Percentiles rank a stretch among this genome's conserved stretches.
Conservation (phyloP, 23 tunicate species). For the Ascidia mentula region DNA sequence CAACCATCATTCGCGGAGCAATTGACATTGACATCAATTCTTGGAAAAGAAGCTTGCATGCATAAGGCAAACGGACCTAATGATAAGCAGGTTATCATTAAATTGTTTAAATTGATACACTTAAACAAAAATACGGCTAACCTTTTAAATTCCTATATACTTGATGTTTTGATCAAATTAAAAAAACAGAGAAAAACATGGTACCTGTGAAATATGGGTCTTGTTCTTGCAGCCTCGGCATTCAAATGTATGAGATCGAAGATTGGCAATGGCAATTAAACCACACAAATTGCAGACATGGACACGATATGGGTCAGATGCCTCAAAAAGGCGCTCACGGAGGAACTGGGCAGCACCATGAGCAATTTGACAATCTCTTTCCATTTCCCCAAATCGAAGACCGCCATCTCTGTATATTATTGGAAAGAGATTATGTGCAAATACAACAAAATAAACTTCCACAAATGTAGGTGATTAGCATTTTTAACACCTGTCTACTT, state of each 20-base stretch:
- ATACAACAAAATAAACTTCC: too few species aligned
- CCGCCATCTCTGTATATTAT: constrained; percentile 88
- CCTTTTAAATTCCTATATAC: too few species aligned
- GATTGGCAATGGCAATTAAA: constrained; percentile 93
- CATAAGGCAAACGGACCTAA: constrained; percentile 97
- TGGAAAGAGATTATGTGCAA: not conserved
- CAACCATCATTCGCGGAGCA: constrained; percentile 99
- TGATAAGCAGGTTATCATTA: not conserved
- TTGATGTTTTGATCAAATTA: not conserved
- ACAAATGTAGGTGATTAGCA: not conserved
- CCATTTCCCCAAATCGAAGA: constrained; percentile 99
- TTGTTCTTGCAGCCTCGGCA: constrained; percentile 98
- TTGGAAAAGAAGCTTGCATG: constrained; percentile 98
- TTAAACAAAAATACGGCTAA: not conserved
- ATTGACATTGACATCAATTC: constrained; percentile 99
- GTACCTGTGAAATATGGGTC: constrained; percentile 97
- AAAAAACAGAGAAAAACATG: not conserved
- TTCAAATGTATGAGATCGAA: constrained; percentile 92
- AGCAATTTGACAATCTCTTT: constrained; percentile 99
- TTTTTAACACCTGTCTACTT: not conserved
- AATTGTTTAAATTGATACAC: too few species aligned
- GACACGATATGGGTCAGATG: constrained; percentile 98
- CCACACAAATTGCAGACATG: constrained; percentile 99
- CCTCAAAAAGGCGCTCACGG: constrained; percentile 94
- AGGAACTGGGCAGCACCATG: constrained; percentile 99